Percentiles rank a stretch among this genome's conserved stretches.
These are phyloP conservation scores for Drosophila ezoana DNA, from an alignment of 2,888 invertebrate species.

Conservation along the genomic window DNA sequence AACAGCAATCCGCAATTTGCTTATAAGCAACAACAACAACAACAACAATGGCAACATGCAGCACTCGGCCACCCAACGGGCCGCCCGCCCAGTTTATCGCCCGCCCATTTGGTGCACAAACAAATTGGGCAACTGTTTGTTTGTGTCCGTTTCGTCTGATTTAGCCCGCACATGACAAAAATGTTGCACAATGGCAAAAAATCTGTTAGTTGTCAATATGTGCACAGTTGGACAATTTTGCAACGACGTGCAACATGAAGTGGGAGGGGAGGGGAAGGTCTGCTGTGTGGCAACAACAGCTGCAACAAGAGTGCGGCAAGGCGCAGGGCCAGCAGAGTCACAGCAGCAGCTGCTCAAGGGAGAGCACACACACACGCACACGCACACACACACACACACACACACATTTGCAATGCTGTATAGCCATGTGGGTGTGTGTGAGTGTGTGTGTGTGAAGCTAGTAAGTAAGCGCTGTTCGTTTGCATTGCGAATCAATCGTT, in stretches of 20 bases:
- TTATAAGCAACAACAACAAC: slow-evolving; percentile 51
- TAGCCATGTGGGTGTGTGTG: background rate
- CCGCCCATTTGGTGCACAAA: slow-evolving; percentile 43
- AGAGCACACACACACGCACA: slow-evolving; percentile 2
- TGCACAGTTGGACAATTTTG: slow-evolving; percentile 65
- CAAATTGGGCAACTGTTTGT: slow-evolving; percentile 65
- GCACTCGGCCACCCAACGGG: background rate
- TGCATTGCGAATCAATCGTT: slow-evolving; percentile 77
- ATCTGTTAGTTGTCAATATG: slow-evolving; percentile 73
- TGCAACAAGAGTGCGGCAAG: slow-evolving; percentile 31
- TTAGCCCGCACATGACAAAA: slow-evolving; percentile 74
- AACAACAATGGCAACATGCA: slow-evolving; percentile 14
- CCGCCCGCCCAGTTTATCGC: slow-evolving; percentile 26
- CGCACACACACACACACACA: background rate
- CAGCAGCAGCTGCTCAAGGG: slow-evolving; percentile 26
- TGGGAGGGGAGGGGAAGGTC: background rate
- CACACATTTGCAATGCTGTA: background rate
- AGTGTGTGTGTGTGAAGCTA: slow-evolving; percentile 15
- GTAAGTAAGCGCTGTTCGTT: slow-evolving; percentile 48
- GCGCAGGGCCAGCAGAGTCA: slow-evolving; percentile 15
- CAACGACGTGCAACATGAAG: slow-evolving; percentile 60
- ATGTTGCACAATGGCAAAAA: slow-evolving; percentile 68
- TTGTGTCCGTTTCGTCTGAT: slow-evolving; percentile 65
- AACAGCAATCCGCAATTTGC: slow-evolving; percentile 63
- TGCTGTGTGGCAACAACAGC: slow-evolving; percentile 44